Conservation (phyloP, 2,888 invertebrate genomes). For the Erebia aethiops region DNA sequence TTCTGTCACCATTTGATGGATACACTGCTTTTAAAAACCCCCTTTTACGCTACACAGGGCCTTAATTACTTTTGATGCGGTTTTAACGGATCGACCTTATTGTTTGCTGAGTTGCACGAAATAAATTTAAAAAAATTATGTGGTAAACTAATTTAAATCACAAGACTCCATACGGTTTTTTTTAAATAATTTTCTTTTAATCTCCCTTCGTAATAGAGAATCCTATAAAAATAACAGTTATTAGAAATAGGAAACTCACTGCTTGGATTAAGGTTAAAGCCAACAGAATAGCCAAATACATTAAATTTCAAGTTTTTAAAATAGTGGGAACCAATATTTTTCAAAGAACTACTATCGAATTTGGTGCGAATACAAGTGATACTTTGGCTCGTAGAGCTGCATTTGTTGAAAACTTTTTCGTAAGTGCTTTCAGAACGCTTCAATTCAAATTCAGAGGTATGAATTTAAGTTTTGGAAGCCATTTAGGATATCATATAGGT, state of each 20-base stretch:
- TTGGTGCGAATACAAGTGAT: conserved; percentile 10
- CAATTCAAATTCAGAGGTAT: conserved; percentile 21
- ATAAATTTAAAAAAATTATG: too few species aligned
- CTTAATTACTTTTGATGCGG: too few species aligned
- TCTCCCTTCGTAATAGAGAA: too few species aligned
- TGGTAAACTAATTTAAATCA: too few species aligned
- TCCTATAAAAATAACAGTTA: too few species aligned
- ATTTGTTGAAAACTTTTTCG: conserved; percentile 22
- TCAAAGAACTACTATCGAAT: conserved; percentile 14
- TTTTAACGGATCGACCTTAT: too few species aligned
- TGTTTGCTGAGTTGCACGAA: too few species aligned
- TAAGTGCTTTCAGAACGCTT: conserved; percentile 22
- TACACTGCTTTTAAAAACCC: too few species aligned
- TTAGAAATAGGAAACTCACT: not conserved
- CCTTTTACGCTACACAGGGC: too few species aligned
- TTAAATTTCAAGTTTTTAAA: not conserved
- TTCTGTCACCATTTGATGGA: too few species aligned
- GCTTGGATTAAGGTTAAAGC: not conserved
- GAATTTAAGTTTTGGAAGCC: conserved; percentile 20
- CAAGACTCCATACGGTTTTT: too few species aligned
- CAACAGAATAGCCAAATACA: not conserved
- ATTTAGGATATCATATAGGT: conserved; percentile 8
- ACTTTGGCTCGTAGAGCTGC: conserved; percentile 21
- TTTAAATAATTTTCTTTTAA: too few species aligned
- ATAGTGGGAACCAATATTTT: conserved; percentile 9